phyloP scores from a whole-genome alignment of 2,113 vertebrate species.

The Eclectus roratus region DNA sequence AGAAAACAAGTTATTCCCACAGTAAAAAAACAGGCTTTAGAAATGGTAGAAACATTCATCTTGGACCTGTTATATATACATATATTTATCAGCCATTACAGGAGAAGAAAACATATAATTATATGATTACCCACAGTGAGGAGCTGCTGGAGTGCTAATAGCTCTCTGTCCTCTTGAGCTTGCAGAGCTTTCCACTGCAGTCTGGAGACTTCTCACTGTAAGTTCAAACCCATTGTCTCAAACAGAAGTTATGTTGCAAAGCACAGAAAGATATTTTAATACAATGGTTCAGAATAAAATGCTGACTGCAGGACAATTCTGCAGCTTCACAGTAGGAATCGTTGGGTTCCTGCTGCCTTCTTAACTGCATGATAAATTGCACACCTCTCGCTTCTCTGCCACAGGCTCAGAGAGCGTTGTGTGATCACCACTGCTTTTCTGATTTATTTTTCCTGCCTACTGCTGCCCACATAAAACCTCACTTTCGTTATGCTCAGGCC shows the following conservation, averaged over 20 bases:
- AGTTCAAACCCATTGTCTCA: neutral
- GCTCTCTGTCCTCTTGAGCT: neutral
- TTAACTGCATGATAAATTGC: conserved; percentile 42
- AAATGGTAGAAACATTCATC: neutral
- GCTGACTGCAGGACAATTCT: conserved; percentile 46
- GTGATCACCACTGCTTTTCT: neutral
- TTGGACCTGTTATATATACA: neutral
- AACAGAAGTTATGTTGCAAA: neutral
- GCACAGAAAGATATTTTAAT: conserved; percentile 3
- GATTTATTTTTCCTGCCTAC: conserved; percentile 20
- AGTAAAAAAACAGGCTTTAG: neutral
- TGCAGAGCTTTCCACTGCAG: neutral
- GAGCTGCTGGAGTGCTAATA: conserved; percentile 14
- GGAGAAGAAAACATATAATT: neutral
- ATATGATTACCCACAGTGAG: conserved; percentile 2
- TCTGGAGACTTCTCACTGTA: neutral
- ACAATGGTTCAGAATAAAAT: neutral
- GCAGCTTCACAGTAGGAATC: conserved; percentile 4
- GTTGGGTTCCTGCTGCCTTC: conserved; percentile 1
- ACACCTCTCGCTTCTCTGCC: neutral
- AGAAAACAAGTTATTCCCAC: conserved; percentile 20
- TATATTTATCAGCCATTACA: neutral
- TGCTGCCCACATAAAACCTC: neutral
- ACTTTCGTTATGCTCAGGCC: neutral
- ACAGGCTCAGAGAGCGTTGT: neutral